Base-by-base conservation (phyloP, 2,797 vertebrate species). In the Neopelma chrysocephalum region DNA sequence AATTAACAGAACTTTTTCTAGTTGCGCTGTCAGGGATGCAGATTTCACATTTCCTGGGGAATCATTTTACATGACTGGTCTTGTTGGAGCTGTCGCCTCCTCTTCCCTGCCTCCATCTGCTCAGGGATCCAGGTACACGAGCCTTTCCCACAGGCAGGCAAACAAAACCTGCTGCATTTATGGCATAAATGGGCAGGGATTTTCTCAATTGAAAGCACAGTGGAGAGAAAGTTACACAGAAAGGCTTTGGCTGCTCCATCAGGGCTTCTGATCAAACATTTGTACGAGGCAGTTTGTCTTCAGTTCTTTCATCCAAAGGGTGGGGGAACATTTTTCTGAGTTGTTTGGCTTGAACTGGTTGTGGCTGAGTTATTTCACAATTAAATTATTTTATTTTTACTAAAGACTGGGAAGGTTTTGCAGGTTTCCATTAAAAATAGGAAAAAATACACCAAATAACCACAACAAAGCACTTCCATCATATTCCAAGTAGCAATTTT, bases 181-280 rank as follows among this genome's bases (percentile, higher is more conserved):
- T 87, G 45, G n/a, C 10, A n/a, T 12, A n/a, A 66, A 27, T 3
- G 36, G n/a, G 25, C 56, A 38, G 70, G 29, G 12, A 2, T 31
- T 64, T n/a, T 58, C 50, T n/a, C 18, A 11, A 0, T 0, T 12
- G 14, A 21, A 38, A 78, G 47, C n/a, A 4, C 8, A 31, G 23
- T 27, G 27, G 15, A 53, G 47, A 40, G 19, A 48, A 75, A 56
- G 19, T 17, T 25, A 0, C 57, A 1, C 15, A 20, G 43, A 70
- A 79, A 82, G 31, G 14, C 1, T 11, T 65, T 31, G 19, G 43
- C 12, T 79, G 48, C 54, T 87, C 38, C 47, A 4, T 43, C 34
- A 61, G 60, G 47, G 51, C 26, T 77, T 40, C 36, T 77, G 72
- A 80, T 54, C 64, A 62, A 66, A 62, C 12, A 5, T 13, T 26